Base-by-base conservation (phyloP, 2,113 vertebrate genomes). In the Octodon degus region DNA sequence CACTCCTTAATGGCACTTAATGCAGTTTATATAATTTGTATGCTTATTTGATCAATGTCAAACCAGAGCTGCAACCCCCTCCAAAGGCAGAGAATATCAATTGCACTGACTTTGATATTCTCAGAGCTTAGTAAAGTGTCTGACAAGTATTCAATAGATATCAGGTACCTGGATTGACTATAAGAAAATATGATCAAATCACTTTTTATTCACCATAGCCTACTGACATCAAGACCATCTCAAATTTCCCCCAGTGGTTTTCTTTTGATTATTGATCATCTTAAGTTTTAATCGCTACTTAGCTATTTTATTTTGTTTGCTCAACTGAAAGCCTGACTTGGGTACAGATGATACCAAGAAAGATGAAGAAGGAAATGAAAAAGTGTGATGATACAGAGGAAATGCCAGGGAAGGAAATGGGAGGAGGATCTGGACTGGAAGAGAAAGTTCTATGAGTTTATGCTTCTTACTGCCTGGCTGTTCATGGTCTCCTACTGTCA, bases 261-360 rank as follows among this genome's bases (percentile, higher is more conserved):
- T n/a, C 67, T 70, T 70, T 70, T n/a, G 67, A n/a, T 30, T 4
- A 37, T 84, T 95, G 62, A 50, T 79, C 93, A 88, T 62, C 63
- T 88, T 85, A 32, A 68, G 88, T 91, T 30, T 63, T 93, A 62
- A 40, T 32, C 65, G 76, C 7, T 85, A 30, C 3, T 34, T 91
- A 60, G 68, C 13, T 47, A 47, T 89, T 91, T 89, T 74, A 86
- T 85, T 95, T 96, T 86, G 5, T 91, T 89, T 91, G 16, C 67
- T 25, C 40, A 55, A 76, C 74, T 12, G 40, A 68, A 74, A 85
- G 22, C 88, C 87, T 91, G 34, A 86, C 37, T 70, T 68, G 19
- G 34, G 11, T 72, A 68, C 14, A 91, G 87, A 24, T 60, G 50
- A 47, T 68, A 80, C 2, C 7, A 74, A 58, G 37, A 93, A 88